A percentile compares a stretch with the other conserved stretches of the same genome.
phyloP scores from a whole-genome alignment of 2,113 vertebrate species.

The Myiozetetes cayanensis region DNA sequence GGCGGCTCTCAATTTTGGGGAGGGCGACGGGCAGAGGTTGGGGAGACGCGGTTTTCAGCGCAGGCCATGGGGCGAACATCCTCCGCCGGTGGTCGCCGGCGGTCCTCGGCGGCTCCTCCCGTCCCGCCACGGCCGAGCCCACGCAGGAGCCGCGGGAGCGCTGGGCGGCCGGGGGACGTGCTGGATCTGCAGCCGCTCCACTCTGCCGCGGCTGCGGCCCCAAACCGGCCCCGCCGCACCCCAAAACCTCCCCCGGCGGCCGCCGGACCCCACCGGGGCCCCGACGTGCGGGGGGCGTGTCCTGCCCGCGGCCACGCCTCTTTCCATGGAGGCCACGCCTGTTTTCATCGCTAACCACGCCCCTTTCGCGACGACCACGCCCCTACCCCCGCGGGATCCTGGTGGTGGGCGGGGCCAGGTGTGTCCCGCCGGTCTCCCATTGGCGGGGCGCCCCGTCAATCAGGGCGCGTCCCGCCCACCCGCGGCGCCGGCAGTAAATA shows the following conservation, averaged over 20 bases:
- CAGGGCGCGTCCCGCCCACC: neutral
- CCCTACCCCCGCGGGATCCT: accelerated
- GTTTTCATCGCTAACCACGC: accelerated
- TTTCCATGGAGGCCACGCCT: accelerated
- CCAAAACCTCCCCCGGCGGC: neutral
- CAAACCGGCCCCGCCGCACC: neutral
- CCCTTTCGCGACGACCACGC: accelerated
- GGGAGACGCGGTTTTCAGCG: neutral
- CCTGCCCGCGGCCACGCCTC: accelerated
- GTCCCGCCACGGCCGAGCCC: neutral
- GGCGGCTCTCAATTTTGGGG: accelerated
- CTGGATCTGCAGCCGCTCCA: neutral
- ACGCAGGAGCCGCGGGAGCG: neutral
- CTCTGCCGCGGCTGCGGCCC: neutral
- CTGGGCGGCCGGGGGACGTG: too few relatives aligned
- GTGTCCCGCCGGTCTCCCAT: neutral
- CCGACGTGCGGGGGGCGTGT: neutral
- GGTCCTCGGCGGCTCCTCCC: neutral
- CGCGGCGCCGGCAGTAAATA: conserved; percentile 34
- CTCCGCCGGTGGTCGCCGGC: neutral
- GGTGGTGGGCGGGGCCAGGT: accelerated
- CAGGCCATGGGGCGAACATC: neutral
- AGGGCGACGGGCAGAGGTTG: neutral
- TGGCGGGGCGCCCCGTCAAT: neutral
- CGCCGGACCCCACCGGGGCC: neutral